Evolutionary conservation across 53 echinoderm and acorn worm genomes (phyloP), one percentile per base, ranked within the genome.

Genomic region (Holothuria scabra): DNA sequence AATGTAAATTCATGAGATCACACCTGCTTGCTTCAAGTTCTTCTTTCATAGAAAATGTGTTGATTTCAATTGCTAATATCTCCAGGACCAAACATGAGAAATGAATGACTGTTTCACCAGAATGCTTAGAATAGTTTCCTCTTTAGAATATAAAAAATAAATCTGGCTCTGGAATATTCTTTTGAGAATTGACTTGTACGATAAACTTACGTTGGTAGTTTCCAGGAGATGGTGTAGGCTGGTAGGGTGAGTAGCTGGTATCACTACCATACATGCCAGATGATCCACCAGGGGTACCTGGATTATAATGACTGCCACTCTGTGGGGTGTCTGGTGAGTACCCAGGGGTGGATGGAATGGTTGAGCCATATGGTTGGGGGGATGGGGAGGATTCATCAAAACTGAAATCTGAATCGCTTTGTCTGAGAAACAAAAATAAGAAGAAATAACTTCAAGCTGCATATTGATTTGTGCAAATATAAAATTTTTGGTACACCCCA

Each of bases 241-340:
- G 92, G 52, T 94, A 94, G 1, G 99, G 99, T 3, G 94, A 94
- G 89, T 94, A 94, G 9, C 92, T 92, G 3, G 93, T 91, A 28
- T 97, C 99, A 28, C 99, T 97, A 9, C 94, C 94, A 38, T 97
- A 97, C 94, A 97, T 94, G 67, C 91, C 93, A 0, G 96, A 93
- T 16, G 92, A 80, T 65, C 92, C 89, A 26, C 91, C 94, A 2
- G 94, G 94, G 2, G 94, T 94, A 25, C 94, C 99, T 0, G 99
- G 99, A 48, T 94, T 97, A 91, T 92, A 97, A 31, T 85, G 59
- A 20, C 92, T 94, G 31, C 88, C 92, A 35, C 89, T 95, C 64
- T 95, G 93, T 29, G 99, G 94, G 4, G 91, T 89, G 48, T 94
- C 94, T 11, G 94, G 90, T 7, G 92, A 85, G 72, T 97, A 94